Evolutionary conservation across 2,797 vertebrate species (phyloP), one percentile per base, ranked within the genome.

Genomic region (Somateria mollissima): DNA sequence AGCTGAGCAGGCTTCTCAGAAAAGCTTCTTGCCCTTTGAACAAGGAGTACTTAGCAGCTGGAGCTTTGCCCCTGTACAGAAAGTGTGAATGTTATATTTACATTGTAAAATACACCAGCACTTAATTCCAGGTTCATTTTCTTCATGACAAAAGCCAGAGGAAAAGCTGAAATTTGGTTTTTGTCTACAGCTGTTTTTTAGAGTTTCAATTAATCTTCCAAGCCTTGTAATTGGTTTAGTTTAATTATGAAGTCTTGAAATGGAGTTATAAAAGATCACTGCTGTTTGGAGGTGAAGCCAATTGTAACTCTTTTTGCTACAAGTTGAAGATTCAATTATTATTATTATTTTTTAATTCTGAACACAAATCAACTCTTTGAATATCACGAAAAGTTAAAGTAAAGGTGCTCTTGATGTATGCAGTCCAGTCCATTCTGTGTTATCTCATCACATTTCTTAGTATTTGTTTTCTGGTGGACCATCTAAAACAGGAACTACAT

Each of bases 71-170:
- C 36, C 8, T 1, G 39, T 64, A 56, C n/a, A 74, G 57, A 93
- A 83, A 57, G 27, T 32, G 21, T 58, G 22, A 39, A 32, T 61
- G 17, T 85, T 95, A 81, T 39, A 32, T 89, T 86, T 84, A 32
- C 69, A 61, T 51, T 75, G 37, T 84, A 56, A 78, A 91, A 88
- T 69, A 75, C 34, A 87, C 18, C 30, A 76, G 75, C 75, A 58
- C 36, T 85, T 85, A 76, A 86, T 94, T 94, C 94, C 41, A 70
- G 83, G 16, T 36, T 88, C 20, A 27, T 84, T 90, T 88, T 92
- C 58, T 75, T 91, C 1, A 2, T 90, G 8, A 78, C 37, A 86
- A 78, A 78, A 78, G 57, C 51, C 41, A 53, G 62, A 66, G 24
- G 25, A 81, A 92, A 88, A 91, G 62, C 49, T 83, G 61, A 86